Percentiles rank a stretch among this genome's conserved stretches.
These are phyloP conservation scores for Grallaria varia DNA, from an alignment of 2,113 vertebrate species.

Conservation along the genomic window DNA sequence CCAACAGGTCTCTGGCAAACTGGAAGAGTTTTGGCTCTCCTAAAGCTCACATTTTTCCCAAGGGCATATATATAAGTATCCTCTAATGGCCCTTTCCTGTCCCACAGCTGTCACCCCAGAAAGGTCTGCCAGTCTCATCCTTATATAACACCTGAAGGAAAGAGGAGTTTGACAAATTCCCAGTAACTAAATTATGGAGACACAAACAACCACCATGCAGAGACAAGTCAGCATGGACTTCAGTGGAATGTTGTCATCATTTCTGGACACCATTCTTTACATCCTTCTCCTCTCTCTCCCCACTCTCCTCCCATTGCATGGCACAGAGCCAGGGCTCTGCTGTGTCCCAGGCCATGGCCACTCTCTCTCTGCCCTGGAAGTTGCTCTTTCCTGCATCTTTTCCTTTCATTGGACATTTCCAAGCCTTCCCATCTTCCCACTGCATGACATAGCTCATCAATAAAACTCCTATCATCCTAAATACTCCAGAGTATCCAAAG, in stretches of 20 bases:
- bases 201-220: not conserved
- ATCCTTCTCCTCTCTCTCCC: not conserved
- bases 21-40: not conserved
- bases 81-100: not conserved
- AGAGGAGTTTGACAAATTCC: not conserved
- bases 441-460: not conserved
- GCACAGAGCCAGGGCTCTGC: not conserved
- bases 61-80: not conserved
- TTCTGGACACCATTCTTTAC: not conserved
- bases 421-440: not conserved
- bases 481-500: not conserved
- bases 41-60: not conserved
- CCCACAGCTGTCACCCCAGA: not conserved
- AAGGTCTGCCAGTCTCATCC: not conserved
- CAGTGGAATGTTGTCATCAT: not conserved
- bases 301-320: not conserved
- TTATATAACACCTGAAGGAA: not conserved
- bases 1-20: not conserved
- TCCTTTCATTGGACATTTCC: not conserved
- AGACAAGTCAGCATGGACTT: not conserved
- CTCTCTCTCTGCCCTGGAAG: not conserved
- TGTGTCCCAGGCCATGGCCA: not conserved
- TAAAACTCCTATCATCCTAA: not conserved
- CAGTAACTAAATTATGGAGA: not conserved
- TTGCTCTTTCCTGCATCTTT: not conserved